A percentile compares a stretch with the other conserved stretches of the same genome.
phyloP scores from a whole-genome alignment of 2,888 invertebrate species.

The Cotesia congregata region DNA sequence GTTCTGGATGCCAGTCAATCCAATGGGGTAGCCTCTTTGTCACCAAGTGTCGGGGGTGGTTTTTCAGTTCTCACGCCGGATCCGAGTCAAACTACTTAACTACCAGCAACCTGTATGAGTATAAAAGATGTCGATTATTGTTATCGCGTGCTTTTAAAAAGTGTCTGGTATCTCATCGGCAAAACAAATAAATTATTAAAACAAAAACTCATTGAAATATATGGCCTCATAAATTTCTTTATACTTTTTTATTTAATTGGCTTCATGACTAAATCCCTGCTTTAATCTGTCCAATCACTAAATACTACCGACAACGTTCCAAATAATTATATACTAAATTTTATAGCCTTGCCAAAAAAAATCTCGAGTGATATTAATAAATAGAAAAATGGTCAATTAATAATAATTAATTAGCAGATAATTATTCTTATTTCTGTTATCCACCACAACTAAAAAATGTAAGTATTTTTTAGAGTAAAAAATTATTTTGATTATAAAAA shows the following conservation, averaged over 20 bases:
- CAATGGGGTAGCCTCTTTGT: conserved; percentile 40
- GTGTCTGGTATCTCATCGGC: conserved; percentile 13
- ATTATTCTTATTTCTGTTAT: no score
- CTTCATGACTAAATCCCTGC: not conserved
- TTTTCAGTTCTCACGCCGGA: conserved; percentile 42
- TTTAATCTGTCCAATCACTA: no score
- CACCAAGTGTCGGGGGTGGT: conserved; percentile 46
- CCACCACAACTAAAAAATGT: no score
- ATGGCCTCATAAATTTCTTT: not conserved
- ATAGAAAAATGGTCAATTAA: no score
- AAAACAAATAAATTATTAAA: conserved; percentile 10
- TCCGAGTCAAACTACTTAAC: not conserved
- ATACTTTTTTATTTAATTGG: not conserved
- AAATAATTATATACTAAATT: no score
- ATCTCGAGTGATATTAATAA: no score
- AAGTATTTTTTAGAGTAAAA: no score
- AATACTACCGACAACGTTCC: no score
- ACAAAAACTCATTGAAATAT: not conserved
- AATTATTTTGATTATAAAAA: no score
- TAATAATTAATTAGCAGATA: no score
- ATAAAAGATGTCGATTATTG: conserved; percentile 22
- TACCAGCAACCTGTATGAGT: conserved; percentile 3
- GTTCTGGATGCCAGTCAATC: conserved; percentile 43
- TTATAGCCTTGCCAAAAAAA: no score
- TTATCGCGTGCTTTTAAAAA: conserved; percentile 23